A percentile compares a stretch with the other conserved stretches of the same genome.
Evolutionary conservation across 2,888 invertebrate genomes (phyloP).

Genomic region (Cephus sareptanus): DNA sequence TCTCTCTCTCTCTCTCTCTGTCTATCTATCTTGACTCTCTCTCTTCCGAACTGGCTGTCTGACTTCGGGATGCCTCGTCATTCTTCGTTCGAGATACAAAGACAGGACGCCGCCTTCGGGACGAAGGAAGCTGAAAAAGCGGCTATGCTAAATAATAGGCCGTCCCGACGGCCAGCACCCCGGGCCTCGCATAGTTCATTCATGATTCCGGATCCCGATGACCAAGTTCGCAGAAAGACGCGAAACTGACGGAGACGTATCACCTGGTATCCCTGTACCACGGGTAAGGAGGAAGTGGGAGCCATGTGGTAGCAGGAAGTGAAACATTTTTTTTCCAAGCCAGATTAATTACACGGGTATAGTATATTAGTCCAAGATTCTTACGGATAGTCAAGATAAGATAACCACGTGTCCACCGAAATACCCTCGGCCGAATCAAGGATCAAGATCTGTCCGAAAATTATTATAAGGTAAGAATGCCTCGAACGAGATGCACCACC

Average conservation of each 20-base stretch:
- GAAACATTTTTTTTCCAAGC: slow-evolving; percentile 21
- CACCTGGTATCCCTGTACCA: background rate
- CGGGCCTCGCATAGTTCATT: slow-evolving; percentile 56
- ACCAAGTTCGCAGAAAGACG: background rate
- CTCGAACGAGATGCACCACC: background rate
- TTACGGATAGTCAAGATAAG: background rate
- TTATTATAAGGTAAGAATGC: background rate
- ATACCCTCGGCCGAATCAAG: background rate
- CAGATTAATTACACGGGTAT: background rate
- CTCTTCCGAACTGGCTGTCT: slow-evolving; percentile 15
- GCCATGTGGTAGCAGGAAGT: slow-evolving; percentile 1
- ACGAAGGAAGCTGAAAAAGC: slow-evolving; percentile 52
- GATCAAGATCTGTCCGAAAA: background rate
- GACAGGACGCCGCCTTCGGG: slow-evolving; percentile 56
- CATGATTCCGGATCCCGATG: slow-evolving; percentile 41
- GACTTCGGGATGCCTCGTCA: slow-evolving; percentile 51
- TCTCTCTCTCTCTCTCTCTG: slow-evolving; percentile 17
- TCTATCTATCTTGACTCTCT: background rate
- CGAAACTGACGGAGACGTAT: background rate
- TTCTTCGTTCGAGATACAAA: slow-evolving; percentile 56
- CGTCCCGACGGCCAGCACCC: slow-evolving; percentile 30
- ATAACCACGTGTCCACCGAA: background rate
- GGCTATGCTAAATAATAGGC: slow-evolving; percentile 66
- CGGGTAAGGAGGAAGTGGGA: background rate
- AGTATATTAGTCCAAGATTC: background rate